Conservation (phyloP, 2,113 vertebrate genomes). For the Sorex araneus region DNA sequence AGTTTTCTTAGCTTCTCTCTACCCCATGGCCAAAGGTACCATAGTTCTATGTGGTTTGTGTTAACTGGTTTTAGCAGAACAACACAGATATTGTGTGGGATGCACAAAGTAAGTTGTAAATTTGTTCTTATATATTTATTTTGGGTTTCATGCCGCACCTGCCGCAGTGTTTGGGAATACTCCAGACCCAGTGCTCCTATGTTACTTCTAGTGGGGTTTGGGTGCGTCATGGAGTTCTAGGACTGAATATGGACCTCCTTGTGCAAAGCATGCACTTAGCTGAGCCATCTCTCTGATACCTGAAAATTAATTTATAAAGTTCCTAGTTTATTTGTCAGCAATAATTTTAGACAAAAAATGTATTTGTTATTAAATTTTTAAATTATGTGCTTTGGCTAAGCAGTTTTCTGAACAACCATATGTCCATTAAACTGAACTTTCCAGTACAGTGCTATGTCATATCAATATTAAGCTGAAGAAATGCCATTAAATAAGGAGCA, state of each 20-base stretch:
- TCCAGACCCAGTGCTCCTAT: too few relatives aligned
- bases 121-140: neutral
- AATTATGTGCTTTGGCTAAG: neutral
- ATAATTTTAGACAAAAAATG: neutral
- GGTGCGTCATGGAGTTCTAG: too few relatives aligned
- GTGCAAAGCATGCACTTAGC: too few relatives aligned
- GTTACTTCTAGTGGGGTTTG: too few relatives aligned
- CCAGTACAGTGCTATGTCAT: neutral
- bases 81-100: neutral
- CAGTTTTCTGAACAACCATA: neutral
- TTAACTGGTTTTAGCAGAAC: neutral
- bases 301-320: neutral
- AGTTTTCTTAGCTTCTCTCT: neutral
- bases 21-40: neutral
- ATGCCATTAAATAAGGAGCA: neutral
- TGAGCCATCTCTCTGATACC: too few relatives aligned
- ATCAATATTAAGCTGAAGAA: neutral
- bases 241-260: too few relatives aligned
- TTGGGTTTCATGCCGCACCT: too few relatives aligned
- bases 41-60: neutral
- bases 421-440: conserved; percentile 22
- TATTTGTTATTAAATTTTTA: neutral
- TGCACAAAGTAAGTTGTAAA: too few relatives aligned
- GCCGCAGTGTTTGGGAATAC: too few relatives aligned
- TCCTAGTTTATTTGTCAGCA: neutral